Percentiles rank a stretch among this genome's conserved stretches.
These are phyloP conservation scores for Oscarella lobularis DNA, from an alignment of 37 sponge, comb jelly and placozoan genomes.

Conservation along the genomic window DNA sequence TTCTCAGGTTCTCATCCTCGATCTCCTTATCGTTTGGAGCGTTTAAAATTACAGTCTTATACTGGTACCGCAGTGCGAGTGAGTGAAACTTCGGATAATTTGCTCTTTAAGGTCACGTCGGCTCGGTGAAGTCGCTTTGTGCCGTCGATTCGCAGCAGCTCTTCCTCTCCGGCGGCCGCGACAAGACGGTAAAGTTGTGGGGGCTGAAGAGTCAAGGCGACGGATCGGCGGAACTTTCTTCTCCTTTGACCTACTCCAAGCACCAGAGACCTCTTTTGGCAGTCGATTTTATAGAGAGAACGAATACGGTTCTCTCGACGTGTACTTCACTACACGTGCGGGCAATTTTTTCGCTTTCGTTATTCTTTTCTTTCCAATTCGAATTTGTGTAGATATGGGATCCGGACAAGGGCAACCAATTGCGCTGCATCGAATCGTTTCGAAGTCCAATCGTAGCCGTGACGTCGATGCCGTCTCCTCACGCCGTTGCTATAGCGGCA, in stretches of 20 bases:
- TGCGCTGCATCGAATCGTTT: not conserved
- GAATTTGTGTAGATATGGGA: conserved; percentile 72
- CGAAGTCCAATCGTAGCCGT: not conserved
- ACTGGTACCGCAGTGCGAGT: conserved; percentile 3
- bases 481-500: not conserved
- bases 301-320: conserved; percentile 26
- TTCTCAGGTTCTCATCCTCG: not conserved
- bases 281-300: conserved; percentile 26
- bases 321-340: too few species aligned
- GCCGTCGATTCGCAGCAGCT: not conserved
- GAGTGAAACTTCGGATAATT: not conserved
- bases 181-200: conserved; percentile 81
- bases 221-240: conserved; percentile 4
- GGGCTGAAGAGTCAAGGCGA: conserved; percentile 46
- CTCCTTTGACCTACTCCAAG: conserved; percentile 24
- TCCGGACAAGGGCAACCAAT: conserved; percentile 35
- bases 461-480: not conserved
- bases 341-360: too few species aligned
- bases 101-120: not conserved
- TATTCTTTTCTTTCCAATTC: too few species aligned
- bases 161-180: conserved; percentile 73
- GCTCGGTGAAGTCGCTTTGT: not conserved
- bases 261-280: conserved; percentile 49
- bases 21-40: conserved; percentile 10
- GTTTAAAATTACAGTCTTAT: conserved; percentile 16